Conservation (phyloP, 2,113 vertebrate species). For the Ancistrus triradiatus region DNA sequence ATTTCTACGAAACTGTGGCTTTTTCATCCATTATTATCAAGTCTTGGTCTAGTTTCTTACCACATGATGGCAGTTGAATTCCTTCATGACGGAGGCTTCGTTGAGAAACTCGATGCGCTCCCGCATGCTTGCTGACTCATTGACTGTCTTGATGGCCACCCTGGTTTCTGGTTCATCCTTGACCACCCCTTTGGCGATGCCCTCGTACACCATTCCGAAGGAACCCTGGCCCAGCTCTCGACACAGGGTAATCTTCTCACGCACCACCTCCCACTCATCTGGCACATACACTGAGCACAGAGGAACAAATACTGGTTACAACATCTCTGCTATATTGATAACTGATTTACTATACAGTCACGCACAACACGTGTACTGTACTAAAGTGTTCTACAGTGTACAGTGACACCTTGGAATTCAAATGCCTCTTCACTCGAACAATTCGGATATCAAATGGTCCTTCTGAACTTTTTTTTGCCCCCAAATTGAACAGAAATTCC, state of each 20-base stretch:
- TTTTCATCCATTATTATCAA: too few relatives aligned
- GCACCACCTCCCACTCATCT: slow-evolving; percentile 95
- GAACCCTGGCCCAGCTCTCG: slow-evolving; percentile 94
- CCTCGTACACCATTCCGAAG: slow-evolving; percentile 98
- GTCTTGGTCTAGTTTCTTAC: slow-evolving; percentile 77
- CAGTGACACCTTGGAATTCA: too few relatives aligned
- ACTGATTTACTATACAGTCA: neutral
- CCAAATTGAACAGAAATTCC: too few relatives aligned
- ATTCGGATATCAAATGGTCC: too few relatives aligned
- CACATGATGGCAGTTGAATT: slow-evolving; percentile 99
- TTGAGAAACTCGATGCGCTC: slow-evolving; percentile 97
- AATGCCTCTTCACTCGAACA: too few relatives aligned
- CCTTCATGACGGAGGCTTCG: slow-evolving; percentile 98
- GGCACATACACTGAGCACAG: slow-evolving; percentile 83
- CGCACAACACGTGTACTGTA: neutral
- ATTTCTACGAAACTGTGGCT: too few relatives aligned
- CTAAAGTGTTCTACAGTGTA: too few relatives aligned
- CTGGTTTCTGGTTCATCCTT: slow-evolving; percentile 91
- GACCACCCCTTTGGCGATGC: slow-evolving; percentile 90
- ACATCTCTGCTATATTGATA: neutral
- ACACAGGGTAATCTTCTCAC: slow-evolving; percentile 95
- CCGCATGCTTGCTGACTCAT: slow-evolving; percentile 93
- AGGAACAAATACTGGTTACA: neutral
- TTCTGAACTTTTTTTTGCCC: too few relatives aligned
- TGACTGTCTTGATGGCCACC: slow-evolving; percentile 97